Evolutionary conservation across 1,140 invertebrate genomes (phyloP), one percentile per base, ranked within the genome.

Genomic region (Muscidifurax raptorellus): DNA sequence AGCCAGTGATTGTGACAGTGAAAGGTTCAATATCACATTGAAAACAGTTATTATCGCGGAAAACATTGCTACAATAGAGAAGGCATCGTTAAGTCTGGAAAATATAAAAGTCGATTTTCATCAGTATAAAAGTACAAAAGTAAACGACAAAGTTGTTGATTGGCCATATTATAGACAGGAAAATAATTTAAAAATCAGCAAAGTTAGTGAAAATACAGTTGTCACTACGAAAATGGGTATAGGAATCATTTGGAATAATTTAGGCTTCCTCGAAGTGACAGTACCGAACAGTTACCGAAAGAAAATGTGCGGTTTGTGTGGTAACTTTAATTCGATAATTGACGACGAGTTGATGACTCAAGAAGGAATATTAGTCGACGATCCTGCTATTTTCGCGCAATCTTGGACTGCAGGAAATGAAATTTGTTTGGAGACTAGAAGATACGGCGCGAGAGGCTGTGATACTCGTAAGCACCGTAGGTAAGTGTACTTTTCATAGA

Each of bases 171-270:
- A n/a, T n/a, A n/a, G 88, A 7, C 88, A 94, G 27, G 89, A 92
- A 1, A 93, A 93, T 76, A 90, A 88, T 89, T 82, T 94, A 87
- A 90, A 94, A 52, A 95, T 96, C 36, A 93, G 94, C 71, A 92
- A 94, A 22, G 94, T 94, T 47, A 93, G 94, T 12, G 95, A 96
- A 79, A 94, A 94, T 40, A n/a, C 36, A 13, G 90, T 95, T 80
- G 92, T 97, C 2, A 94, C 93, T 83, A 95, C 96, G 0, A 92
- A 95, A 30, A 94, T 96, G 89, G 97, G 97, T 0, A 93, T 98
- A 7, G 95, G 96, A 87, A 94, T 99, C n/a, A 91, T 97, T 10
- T 99, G 98, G 98, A 97, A 98, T 90, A 97, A 97, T 2, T 95
- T 96, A 85, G 98, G 97, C 87, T 98, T 98, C 89, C 92, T 99